A percentile compares a stretch with the other conserved stretches of the same genome.
These are phyloP conservation scores for Amazonetta brasiliensis DNA, from an alignment of 2,797 vertebrate genomes.

Conservation along the genomic window DNA sequence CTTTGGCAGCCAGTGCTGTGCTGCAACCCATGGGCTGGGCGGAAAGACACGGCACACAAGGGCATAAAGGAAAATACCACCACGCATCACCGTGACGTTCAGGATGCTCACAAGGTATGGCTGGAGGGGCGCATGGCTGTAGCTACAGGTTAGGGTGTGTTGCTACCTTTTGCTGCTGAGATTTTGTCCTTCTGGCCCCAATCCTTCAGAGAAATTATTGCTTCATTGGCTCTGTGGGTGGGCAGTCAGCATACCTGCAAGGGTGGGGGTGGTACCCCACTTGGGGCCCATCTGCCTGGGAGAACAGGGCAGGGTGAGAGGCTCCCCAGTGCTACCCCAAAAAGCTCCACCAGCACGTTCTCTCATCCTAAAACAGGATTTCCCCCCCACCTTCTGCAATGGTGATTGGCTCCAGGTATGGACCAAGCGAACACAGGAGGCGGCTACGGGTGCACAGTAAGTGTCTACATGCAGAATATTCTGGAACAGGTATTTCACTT, in stretches of 20 bases:
- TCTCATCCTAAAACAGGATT: background rate
- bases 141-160: no score
- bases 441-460: background rate
- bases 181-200: background rate
- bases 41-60: background rate
- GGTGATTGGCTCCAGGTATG: background rate
- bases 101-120: background rate
- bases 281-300: rapidly evolving
- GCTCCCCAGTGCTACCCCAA: background rate
- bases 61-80: background rate
- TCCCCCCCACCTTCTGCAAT: rapidly evolving
- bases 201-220: background rate
- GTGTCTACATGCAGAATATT: background rate
- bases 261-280: background rate
- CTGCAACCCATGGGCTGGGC: no score
- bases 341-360: background rate
- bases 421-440: background rate
- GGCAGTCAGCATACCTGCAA: background rate
- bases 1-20: no score
- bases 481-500: conserved; percentile 27
- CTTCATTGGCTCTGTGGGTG: background rate
- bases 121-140: background rate
- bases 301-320: background rate
- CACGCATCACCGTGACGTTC: rapidly evolving
- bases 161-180: background rate